A percentile compares a stretch with the other conserved stretches of the same genome.
These are phyloP conservation scores for Pelusios castaneus DNA, from an alignment of 2,113 vertebrate species.

Conservation along the genomic window DNA sequence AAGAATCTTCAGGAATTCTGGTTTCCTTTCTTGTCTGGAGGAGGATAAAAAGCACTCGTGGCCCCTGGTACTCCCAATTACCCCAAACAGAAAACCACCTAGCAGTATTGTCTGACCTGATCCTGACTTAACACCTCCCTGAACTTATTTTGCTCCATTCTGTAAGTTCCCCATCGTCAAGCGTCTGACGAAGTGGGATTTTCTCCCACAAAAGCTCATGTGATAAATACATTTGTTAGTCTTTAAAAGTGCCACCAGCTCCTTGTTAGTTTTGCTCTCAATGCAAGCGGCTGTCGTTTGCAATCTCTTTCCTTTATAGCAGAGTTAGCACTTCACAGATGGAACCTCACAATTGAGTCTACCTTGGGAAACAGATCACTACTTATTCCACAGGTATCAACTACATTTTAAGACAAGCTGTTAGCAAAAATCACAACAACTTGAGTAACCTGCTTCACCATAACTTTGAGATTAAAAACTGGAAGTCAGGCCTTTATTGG, in stretches of 20 bases:
- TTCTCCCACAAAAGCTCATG: too few species aligned
- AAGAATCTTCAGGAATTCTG: neutral
- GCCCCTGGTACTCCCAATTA: neutral
- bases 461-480: neutral
- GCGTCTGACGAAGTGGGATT: too few species aligned
- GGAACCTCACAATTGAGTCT: neutral
- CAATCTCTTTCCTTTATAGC: neutral
- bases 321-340: slow-evolving; percentile 5
- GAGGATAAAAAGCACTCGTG: neutral
- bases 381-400: neutral
- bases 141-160: too few species aligned
- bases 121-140: too few species aligned
- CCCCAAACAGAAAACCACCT: neutral
- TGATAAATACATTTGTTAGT: too few species aligned
- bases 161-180: too few species aligned
- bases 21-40: neutral
- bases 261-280: too few species aligned
- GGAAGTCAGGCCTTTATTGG: neutral
- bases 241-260: too few species aligned
- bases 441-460: neutral
- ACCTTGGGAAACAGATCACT: neutral
- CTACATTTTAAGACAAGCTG: neutral
- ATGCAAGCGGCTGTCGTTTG: neutral
- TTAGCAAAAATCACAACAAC: neutral
- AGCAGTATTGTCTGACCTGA: too few species aligned